Evolutionary conservation across 1,140 invertebrate genomes (phyloP).

Genomic region (Diachasmimorpha longicaudata): DNA sequence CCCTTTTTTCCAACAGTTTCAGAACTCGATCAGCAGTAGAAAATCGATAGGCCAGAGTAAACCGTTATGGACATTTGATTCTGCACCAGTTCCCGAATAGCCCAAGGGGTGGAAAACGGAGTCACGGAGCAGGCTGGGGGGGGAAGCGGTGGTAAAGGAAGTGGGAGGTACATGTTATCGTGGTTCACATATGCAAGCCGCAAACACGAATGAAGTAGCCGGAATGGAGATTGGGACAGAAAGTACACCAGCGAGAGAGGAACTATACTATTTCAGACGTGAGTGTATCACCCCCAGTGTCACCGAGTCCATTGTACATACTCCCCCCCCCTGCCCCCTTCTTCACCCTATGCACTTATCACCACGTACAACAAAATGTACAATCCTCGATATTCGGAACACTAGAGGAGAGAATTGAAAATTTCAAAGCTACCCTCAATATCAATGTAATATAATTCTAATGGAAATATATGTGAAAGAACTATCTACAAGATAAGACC

Average conservation of each 20-base stretch:
- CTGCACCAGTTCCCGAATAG: neutral
- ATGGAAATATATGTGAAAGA: neutral
- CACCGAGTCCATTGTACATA: neutral
- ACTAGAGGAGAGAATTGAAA: neutral
- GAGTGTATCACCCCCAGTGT: neutral
- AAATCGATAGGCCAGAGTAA: constrained; percentile 6
- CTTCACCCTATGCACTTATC: neutral
- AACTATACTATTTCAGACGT: neutral
- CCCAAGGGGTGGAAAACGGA: neutral
- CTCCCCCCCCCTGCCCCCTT: neutral
- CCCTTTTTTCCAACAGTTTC: neutral
- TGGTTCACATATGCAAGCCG: constrained; percentile 1
- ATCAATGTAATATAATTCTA: neutral
- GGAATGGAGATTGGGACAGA: neutral
- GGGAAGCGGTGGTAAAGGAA: neutral
- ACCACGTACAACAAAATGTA: neutral
- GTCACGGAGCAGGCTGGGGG: neutral
- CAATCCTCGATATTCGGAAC: neutral
- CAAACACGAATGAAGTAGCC: constrained; percentile 10
- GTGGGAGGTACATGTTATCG: neutral
- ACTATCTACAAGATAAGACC: too few species aligned
- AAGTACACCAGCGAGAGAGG: neutral
- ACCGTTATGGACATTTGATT: constrained; percentile 7
- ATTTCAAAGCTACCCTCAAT: neutral
- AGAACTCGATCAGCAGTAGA: neutral